Evolutionary conservation across 2,888 invertebrate species (phyloP).

Genomic region (Eurytoma californica): DNA sequence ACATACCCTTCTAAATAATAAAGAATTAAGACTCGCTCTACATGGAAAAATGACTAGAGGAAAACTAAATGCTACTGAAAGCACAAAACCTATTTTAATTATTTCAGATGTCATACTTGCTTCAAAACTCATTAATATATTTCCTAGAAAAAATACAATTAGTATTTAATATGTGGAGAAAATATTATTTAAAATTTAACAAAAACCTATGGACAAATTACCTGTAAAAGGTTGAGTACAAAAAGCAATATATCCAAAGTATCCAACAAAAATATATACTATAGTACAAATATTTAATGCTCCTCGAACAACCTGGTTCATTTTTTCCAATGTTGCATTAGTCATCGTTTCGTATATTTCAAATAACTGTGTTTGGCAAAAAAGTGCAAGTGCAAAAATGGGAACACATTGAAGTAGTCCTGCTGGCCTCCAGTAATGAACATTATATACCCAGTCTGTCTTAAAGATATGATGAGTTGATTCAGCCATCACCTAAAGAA

Average conservation of each 20-base stretch:
- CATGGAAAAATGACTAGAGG: constrained; percentile 98
- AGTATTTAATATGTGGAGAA: not conserved
- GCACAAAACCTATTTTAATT: constrained; percentile 95
- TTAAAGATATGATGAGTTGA: constrained; percentile 85
- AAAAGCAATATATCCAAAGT: constrained; percentile 95
- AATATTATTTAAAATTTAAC: constrained; percentile 25
- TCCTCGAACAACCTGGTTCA: constrained; percentile 90
- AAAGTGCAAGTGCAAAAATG: constrained; percentile 96
- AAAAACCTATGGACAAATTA: constrained; percentile 64
- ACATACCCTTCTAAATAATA: constrained; percentile 80
- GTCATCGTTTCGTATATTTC: constrained; percentile 94
- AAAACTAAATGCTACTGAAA: constrained; percentile 96
- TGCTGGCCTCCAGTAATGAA: constrained; percentile 88
- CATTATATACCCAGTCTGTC: constrained; percentile 84
- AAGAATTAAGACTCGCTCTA: constrained; percentile 92
- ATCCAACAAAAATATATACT: constrained; percentile 93
- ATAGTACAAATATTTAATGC: constrained; percentile 94
- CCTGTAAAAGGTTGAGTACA: constrained; percentile 85
- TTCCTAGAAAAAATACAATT: constrained; percentile 79
- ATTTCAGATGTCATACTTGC: constrained; percentile 89
- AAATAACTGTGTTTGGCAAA: constrained; percentile 97
- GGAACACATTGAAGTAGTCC: constrained; percentile 95
- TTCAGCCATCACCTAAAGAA: constrained; percentile 84
- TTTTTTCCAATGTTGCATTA: constrained; percentile 90
- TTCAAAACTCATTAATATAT: constrained; percentile 91